phyloP scores from a whole-genome alignment of 2,113 vertebrate genomes.

The Cyprinodon brontotheroides region DNA sequence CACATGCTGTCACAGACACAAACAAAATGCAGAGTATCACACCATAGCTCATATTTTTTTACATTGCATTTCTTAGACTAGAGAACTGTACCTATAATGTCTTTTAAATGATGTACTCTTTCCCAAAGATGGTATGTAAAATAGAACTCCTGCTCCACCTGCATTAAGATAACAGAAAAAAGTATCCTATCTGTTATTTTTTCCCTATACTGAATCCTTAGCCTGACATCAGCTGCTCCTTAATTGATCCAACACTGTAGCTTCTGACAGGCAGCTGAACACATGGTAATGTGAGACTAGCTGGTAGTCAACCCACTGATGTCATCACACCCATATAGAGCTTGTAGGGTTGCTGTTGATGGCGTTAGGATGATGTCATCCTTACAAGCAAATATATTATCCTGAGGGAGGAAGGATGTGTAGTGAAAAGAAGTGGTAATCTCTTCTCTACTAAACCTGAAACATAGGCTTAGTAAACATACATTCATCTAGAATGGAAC shows the following conservation, averaged over 20 bases:
- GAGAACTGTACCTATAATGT: neutral
- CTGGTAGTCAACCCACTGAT: slow-evolving; percentile 63
- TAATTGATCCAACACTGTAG: slow-evolving; percentile 65
- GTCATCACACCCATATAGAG: slow-evolving; percentile 54
- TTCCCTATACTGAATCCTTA: slow-evolving; percentile 6
- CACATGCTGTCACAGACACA: slow-evolving; percentile 7
- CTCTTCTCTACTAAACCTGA: slow-evolving; percentile 1
- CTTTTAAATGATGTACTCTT: neutral
- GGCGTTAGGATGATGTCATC: slow-evolving; percentile 53
- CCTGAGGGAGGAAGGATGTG: slow-evolving; percentile 13
- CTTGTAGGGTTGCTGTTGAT: slow-evolving; percentile 30
- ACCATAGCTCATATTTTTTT: neutral
- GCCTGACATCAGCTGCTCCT: slow-evolving; percentile 62
- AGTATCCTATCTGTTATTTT: slow-evolving; percentile 11
- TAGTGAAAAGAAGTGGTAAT: neutral
- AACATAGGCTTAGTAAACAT: neutral
- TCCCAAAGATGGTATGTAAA: neutral
- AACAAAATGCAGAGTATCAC: neutral
- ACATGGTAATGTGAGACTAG: slow-evolving; percentile 68
- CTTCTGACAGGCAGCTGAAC: slow-evolving; percentile 65
- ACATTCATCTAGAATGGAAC: neutral
- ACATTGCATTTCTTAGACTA: neutral
- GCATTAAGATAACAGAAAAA: slow-evolving; percentile 16
- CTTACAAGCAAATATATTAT: slow-evolving; percentile 21
- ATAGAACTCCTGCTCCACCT: slow-evolving; percentile 4